Conservation (phyloP, 37 sponge, comb jelly and placozoan species). For the Oopsacas minuta region DNA sequence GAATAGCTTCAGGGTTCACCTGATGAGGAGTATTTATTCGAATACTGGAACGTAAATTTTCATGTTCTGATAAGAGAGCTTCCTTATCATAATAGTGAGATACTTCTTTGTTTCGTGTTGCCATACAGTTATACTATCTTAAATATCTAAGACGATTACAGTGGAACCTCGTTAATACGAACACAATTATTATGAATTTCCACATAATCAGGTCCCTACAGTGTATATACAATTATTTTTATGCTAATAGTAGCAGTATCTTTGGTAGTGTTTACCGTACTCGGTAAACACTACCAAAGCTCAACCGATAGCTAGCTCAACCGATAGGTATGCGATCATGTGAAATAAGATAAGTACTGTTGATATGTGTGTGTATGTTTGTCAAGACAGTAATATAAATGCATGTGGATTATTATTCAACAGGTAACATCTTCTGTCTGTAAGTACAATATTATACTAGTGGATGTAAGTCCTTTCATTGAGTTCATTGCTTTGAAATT, state of each 20-base stretch:
- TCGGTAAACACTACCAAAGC: background rate
- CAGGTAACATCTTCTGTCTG: too few relatives aligned
- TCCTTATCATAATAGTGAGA: background rate
- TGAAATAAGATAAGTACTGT: too few relatives aligned
- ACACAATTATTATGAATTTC: too few relatives aligned
- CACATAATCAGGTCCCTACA: too few relatives aligned
- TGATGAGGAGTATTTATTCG: background rate
- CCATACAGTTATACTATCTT: background rate
- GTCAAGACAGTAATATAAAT: too few relatives aligned
- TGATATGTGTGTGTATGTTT: too few relatives aligned
- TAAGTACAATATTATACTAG: too few relatives aligned
- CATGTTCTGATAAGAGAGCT: background rate
- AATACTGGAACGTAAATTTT: background rate
- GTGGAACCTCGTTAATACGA: background rate
- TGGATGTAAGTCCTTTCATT: too few relatives aligned
- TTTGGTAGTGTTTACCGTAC: background rate
- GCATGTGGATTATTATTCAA: too few relatives aligned
- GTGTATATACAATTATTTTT: too few relatives aligned
- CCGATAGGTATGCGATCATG: too few relatives aligned
- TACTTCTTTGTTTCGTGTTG: background rate
- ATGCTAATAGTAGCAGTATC: background rate
- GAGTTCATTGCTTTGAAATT: too few relatives aligned
- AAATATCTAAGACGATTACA: background rate
- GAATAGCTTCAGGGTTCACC: background rate
- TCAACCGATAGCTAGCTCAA: background rate